A percentile compares a stretch with the other conserved stretches of the same genome.
These are phyloP conservation scores for Saturnia pavonia DNA, from an alignment of 2,888 invertebrate species.

Conservation along the genomic window DNA sequence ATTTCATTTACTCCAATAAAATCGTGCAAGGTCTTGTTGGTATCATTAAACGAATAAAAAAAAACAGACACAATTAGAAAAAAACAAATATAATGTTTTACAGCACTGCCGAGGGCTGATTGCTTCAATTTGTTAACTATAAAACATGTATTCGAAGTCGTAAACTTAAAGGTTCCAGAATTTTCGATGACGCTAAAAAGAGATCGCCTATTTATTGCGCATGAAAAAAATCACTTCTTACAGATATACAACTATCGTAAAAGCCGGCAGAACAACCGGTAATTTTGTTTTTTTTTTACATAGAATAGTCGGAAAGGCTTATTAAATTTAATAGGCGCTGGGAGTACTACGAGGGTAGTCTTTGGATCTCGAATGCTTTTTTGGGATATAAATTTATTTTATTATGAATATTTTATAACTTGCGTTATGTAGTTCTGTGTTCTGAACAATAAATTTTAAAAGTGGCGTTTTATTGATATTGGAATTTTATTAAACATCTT, in stretches of 20 bases:
- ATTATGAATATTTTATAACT: slow-evolving; percentile 31
- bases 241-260: slow-evolving; percentile 47
- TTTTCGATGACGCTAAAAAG: slow-evolving; percentile 34
- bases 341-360: slow-evolving; percentile 7
- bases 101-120: slow-evolving; percentile 55
- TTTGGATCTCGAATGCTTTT: slow-evolving; percentile 35
- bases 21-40: background rate
- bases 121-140: slow-evolving; percentile 71
- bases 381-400: slow-evolving; percentile 39
- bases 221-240: slow-evolving; percentile 30
- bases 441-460: slow-evolving; percentile 2
- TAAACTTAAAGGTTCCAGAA: slow-evolving; percentile 48
- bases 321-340: slow-evolving; percentile 48
- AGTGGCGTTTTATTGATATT: background rate
- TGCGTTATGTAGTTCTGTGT: slow-evolving; percentile 4
- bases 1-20: background rate
- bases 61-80: slow-evolving; percentile 30
- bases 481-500: slow-evolving; percentile 14
- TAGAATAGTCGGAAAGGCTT: slow-evolving; percentile 39
- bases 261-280: slow-evolving; percentile 37
- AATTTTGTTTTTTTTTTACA: slow-evolving; percentile 37
- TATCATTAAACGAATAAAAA: background rate
- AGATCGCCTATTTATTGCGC: slow-evolving; percentile 46
- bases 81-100: slow-evolving; percentile 58
- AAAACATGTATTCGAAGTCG: slow-evolving; percentile 48